Percentiles rank a stretch among this genome's conserved stretches.
Conservation (phyloP, 2,797 vertebrate species). For the Esox lucius region DNA sequence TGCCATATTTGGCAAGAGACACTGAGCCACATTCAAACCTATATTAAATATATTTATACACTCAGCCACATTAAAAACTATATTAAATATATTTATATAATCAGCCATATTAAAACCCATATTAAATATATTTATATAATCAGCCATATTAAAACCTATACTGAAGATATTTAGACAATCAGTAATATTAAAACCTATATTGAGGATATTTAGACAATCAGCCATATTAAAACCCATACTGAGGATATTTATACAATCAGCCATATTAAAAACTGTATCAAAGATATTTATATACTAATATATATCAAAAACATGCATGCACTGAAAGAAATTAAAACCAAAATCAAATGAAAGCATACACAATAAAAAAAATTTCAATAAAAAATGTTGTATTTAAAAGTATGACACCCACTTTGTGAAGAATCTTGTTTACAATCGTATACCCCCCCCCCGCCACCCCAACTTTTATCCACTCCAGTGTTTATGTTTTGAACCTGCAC, state of each 20-base stretch:
- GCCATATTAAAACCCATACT: too few relatives aligned
- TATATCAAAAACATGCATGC: too few relatives aligned
- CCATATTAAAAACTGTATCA: too few relatives aligned
- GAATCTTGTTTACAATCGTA: neutral
- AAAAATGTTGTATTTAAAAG: neutral
- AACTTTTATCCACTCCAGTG: slow-evolving; percentile 51
- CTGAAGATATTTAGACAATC: too few relatives aligned
- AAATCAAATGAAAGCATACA: neutral
- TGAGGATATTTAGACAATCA: neutral
- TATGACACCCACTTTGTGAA: neutral
- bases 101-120: too few relatives aligned
- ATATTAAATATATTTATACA: neutral
- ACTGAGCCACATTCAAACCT: neutral
- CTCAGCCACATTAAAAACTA: too few relatives aligned
- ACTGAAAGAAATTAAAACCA: too few relatives aligned
- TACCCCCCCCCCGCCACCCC: neutral
- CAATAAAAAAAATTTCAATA: neutral
- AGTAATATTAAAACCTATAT: too few relatives aligned
- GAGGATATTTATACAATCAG: neutral
- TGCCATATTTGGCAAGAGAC: slow-evolving; percentile 13
- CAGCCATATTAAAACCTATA: too few relatives aligned
- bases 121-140: too few relatives aligned
- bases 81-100: neutral
- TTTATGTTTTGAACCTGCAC: slow-evolving; percentile 46
- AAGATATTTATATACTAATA: too few relatives aligned